A percentile compares a stretch with the other conserved stretches of the same genome.
phyloP scores from a whole-genome alignment of 1,140 invertebrate genomes.

The Oedothorax gibbosus region DNA sequence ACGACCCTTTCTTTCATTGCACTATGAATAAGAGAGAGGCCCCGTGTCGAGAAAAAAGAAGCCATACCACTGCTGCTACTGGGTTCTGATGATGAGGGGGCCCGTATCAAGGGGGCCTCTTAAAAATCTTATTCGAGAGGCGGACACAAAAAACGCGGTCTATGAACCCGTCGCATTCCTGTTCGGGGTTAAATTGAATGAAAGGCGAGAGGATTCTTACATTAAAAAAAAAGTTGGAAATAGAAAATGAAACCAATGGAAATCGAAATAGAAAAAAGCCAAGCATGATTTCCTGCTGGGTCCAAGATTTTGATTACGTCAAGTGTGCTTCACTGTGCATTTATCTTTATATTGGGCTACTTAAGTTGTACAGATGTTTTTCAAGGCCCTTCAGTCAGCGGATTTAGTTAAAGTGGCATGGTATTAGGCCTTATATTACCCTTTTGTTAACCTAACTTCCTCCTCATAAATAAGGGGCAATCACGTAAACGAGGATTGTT shows the following conservation, averaged over 20 bases:
- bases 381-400: slow-evolving; percentile 31
- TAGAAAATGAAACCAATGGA: not conserved
- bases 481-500: too few species aligned
- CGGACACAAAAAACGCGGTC: slow-evolving; percentile 36
- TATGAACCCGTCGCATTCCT: slow-evolving; percentile 51
- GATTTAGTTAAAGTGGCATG: too few species aligned
- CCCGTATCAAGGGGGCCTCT: not conserved
- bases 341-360: slow-evolving; percentile 30
- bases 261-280: slow-evolving; percentile 42
- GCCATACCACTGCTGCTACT: slow-evolving; percentile 31
- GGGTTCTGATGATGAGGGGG: slow-evolving; percentile 29
- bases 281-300: slow-evolving; percentile 19
- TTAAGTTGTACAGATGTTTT: slow-evolving; percentile 33
- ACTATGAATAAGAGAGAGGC: slow-evolving; percentile 33
- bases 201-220: not conserved
- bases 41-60: slow-evolving; percentile 20
- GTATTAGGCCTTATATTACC: too few species aligned
- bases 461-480: too few species aligned
- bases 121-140: slow-evolving; percentile 47
- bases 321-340: slow-evolving; percentile 18
- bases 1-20: not conserved
- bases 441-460: too few species aligned
- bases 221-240: not conserved
- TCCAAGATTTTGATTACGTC: slow-evolving; percentile 46
- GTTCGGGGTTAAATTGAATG: slow-evolving; percentile 12